Conservation (phyloP, 2,113 vertebrate genomes). For the Epinephelus lanceolatus region DNA sequence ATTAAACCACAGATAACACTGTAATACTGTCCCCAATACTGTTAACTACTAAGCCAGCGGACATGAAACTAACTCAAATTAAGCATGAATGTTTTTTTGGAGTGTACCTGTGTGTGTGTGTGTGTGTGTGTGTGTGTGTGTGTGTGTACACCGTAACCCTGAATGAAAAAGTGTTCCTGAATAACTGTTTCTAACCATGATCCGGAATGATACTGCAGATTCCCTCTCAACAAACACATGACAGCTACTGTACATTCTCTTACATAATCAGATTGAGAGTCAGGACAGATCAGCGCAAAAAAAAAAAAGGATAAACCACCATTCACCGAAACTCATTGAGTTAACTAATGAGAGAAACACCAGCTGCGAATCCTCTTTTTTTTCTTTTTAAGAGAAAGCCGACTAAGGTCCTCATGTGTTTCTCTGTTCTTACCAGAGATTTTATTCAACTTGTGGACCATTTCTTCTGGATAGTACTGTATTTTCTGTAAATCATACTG, state of each 20-base stretch:
- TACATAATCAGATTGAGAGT: constrained; percentile 26
- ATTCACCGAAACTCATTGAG: background rate
- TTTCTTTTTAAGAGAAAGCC: background rate
- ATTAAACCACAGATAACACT: background rate
- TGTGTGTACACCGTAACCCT: background rate
- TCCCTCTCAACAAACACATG: background rate
- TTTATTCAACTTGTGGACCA: background rate
- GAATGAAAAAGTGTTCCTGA: background rate
- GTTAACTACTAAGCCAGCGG: background rate
- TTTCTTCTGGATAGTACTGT: background rate
- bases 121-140: too few species aligned
- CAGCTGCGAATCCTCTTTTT: constrained; percentile 30
- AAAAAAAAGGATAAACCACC: constrained; percentile 16
- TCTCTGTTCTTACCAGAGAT: background rate
- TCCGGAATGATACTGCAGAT: background rate
- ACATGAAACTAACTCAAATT: background rate
- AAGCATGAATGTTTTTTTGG: too few species aligned
- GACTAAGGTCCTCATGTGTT: background rate
- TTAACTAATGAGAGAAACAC: constrained; percentile 33
- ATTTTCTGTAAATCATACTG: too few species aligned
- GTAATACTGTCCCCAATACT: background rate
- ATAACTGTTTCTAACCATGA: background rate
- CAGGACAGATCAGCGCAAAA: background rate
- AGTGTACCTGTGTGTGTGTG: background rate
- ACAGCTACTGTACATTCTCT: background rate